Evolutionary conservation across 2,113 vertebrate species (phyloP).

Genomic region (Chrysochloris asiatica): DNA sequence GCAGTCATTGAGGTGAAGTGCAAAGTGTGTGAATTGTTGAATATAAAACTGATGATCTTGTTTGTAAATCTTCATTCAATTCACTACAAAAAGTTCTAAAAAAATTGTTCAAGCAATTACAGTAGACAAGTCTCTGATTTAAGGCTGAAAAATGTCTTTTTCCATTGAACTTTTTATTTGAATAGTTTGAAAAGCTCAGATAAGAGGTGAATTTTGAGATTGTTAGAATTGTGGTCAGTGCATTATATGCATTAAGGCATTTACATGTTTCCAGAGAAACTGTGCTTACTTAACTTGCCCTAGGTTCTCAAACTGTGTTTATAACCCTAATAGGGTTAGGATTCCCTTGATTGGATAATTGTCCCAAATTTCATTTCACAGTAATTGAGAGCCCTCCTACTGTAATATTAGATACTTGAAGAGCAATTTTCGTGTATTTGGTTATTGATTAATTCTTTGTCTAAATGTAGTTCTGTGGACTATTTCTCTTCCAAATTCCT

Average conservation of each 20-base stretch:
- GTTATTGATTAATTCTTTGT: not conserved
- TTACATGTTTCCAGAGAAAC: not conserved
- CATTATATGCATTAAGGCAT: too few relatives aligned
- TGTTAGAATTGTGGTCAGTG: not conserved
- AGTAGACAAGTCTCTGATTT: not conserved
- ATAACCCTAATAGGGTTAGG: not conserved
- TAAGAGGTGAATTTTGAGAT: not conserved
- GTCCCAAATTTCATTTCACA: not conserved
- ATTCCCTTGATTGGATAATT: not conserved
- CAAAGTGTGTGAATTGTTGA: too few relatives aligned
- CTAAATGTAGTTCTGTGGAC: not conserved
- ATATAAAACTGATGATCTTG: too few relatives aligned
- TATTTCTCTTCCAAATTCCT: not conserved
- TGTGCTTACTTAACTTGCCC: too few relatives aligned
- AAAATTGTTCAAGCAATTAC: not conserved
- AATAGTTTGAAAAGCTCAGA: not conserved
- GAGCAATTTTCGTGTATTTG: not conserved
- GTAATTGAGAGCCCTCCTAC: not conserved
- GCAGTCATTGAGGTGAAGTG: too few relatives aligned
- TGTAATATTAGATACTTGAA: not conserved
- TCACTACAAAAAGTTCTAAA: too few relatives aligned
- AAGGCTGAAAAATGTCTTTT: not conserved
- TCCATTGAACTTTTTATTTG: not conserved
- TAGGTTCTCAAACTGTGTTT: not conserved
- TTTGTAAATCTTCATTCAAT: too few relatives aligned